phyloP scores from a whole-genome alignment of 2,797 vertebrate genomes.

The Mastacembelus armatus region DNA sequence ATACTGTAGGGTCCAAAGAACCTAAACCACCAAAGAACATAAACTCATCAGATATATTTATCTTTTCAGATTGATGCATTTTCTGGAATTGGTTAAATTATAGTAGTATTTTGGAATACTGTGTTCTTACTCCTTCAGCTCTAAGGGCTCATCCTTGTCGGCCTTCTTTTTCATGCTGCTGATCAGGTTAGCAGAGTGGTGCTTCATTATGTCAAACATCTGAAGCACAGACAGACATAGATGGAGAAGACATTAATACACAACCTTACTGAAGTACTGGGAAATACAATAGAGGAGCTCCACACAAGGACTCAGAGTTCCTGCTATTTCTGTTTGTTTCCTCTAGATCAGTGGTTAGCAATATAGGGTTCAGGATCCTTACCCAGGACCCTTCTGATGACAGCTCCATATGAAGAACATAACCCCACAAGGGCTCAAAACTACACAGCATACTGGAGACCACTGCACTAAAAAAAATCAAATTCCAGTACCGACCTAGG shows the following conservation, averaged over 20 bases:
- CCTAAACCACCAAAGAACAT: conserved; percentile 62
- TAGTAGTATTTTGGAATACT: background rate
- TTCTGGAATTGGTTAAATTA: no score
- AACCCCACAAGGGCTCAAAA: background rate
- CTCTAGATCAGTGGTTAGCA: no score
- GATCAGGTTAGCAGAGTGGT: conserved; percentile 73
- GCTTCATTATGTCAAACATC: conserved; percentile 84
- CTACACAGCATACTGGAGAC: background rate
- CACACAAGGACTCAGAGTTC: background rate
- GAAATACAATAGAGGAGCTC: background rate
- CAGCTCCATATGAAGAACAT: no score
- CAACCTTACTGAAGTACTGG: background rate
- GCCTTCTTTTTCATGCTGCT: conserved; percentile 73
- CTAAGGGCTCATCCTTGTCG: conserved; percentile 64
- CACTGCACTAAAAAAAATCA: background rate
- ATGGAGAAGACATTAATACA: background rate
- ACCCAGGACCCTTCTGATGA: no score
- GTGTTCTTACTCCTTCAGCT: conserved; percentile 78
- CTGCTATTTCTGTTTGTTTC: background rate
- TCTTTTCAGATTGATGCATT: no score
- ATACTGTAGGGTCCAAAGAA: conserved; percentile 85
- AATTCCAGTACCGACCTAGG: background rate
- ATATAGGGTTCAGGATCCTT: no score
- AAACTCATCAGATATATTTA: background rate
- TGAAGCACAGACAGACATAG: conserved; percentile 39